Base-by-base conservation (phyloP, 2,113 vertebrate genomes). In the Siphamia tubifer region DNA sequence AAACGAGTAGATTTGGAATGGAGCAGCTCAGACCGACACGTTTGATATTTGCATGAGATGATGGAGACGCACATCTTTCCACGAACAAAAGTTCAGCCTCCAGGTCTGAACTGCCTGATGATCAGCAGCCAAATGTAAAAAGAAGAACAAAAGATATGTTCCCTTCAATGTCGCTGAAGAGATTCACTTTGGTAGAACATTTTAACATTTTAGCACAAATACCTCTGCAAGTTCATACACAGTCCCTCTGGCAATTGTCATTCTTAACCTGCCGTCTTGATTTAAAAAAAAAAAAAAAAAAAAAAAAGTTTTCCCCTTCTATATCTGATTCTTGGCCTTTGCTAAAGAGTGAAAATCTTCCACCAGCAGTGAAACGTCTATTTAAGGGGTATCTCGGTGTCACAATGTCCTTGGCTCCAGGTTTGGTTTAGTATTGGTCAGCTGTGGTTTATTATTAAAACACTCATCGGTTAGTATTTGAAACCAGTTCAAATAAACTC, bases 401-500 rank as follows among this genome's bases (percentile, higher is more conserved):
- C 16, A 45, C 2, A 19, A 48, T 39, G 17, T 32, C 20, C 21
- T 15, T 31, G 20, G 45, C 36, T 53, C 12, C 15, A 25, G 25
- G 48, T 47, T 51, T 19, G 43, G 58, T 31, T 58, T 57, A 7
- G 27, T 30, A 25, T 43, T 8, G 8, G 20, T 55, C 36, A n/a
- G 21, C 40, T 4, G 2, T 10, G 8, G 32, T 27, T 67, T 51
- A 44, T 67, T 51, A 44, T 43, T 65, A 16, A 36, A 40, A 30
- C 20, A 16, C 16, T 35, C 23, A 27, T 47, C 20, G 0, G 6
- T 38, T 48, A 44, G 30, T 58, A 67, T 73, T 67, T 71, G 51
- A 84, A 79, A 84, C 53, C 56, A 51, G 74, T 79, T 76, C 71
- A 82, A 86, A 73, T 68, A 7, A 62, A 76, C 31, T 31, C 40